Conservation (phyloP, 2,888 invertebrate genomes). For the Crepidodera aurea region DNA sequence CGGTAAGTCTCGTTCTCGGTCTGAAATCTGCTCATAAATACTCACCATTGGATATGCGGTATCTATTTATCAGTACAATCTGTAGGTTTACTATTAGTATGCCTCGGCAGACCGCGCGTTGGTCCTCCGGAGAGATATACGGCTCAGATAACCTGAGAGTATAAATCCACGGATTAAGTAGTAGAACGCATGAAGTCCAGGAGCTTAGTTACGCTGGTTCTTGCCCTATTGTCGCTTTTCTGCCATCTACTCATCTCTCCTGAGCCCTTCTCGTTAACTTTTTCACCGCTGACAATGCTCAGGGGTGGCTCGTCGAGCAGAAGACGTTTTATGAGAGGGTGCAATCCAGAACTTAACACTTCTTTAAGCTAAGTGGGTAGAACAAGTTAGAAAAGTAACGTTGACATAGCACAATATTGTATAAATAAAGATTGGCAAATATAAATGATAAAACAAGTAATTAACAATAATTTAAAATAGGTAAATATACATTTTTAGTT, state of each 20-base stretch:
- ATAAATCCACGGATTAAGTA: constrained; percentile 61
- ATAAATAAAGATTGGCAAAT: too few species aligned
- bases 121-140: constrained; percentile 60
- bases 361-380: too few species aligned
- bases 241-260: constrained; percentile 25
- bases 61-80: constrained; percentile 62
- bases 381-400: too few species aligned
- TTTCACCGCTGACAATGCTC: constrained; percentile 1
- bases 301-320: too few species aligned
- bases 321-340: too few species aligned
- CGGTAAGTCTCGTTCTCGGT: constrained; percentile 16
- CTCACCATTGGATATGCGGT: constrained; percentile 58
- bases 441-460: too few species aligned
- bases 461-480: too few species aligned
- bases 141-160: constrained; percentile 61
- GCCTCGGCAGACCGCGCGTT: constrained; percentile 56
- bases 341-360: too few species aligned
- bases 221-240: constrained; percentile 58
- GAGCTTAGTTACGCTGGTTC: constrained; percentile 48
- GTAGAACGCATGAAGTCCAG: constrained; percentile 54
- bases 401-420: too few species aligned
- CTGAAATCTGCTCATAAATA: constrained; percentile 52
- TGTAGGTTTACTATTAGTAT: constrained; percentile 62
- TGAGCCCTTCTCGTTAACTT: constrained; percentile 29
- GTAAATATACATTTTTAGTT: too few species aligned